These are phyloP conservation scores for Caenorhabditis sp. DNA, from an alignment of 2,888 invertebrate genomes.

Conservation along the genomic window DNA sequence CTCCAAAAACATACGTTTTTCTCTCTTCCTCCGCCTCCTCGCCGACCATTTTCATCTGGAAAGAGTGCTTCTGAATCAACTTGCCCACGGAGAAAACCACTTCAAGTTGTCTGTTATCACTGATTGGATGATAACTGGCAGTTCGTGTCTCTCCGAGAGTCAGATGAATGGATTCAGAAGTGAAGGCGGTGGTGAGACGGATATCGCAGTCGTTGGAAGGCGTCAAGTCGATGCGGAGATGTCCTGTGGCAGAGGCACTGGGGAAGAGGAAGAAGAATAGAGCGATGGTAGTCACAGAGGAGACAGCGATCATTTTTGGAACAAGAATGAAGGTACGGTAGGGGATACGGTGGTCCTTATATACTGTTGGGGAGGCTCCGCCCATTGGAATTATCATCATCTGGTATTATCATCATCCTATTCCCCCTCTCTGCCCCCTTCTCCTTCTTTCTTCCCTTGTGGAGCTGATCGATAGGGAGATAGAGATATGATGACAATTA, in stretches of 20 bases:
- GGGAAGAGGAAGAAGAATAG: not conserved
- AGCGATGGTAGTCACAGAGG: no score
- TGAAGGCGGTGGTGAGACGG: slow-evolving; percentile 2
- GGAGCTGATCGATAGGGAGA: not conserved
- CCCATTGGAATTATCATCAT: slow-evolving; percentile 5
- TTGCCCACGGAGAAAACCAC: not conserved
- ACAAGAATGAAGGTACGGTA: not conserved
- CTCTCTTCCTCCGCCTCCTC: not conserved
- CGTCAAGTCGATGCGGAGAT: slow-evolving; percentile 11
- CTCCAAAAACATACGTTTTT: not conserved
- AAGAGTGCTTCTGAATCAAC: not conserved
- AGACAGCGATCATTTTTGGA: not conserved
- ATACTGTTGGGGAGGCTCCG: not conserved
- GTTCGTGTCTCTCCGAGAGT: not conserved
- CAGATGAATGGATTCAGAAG: slow-evolving; percentile 2
- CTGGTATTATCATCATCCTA: no score
- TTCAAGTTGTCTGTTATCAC: not conserved
- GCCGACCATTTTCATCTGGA: not conserved
- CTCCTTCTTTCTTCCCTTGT: no score
- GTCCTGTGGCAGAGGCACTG: slow-evolving; percentile 5
- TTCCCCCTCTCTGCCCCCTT: no score
- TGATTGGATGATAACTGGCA: not conserved
- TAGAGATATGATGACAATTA: no score
- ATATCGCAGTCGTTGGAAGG: slow-evolving; percentile 11
- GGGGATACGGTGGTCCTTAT: not conserved